Percentiles rank a stretch among this genome's conserved stretches.
phyloP scores from a whole-genome alignment of 1,140 invertebrate species.

The Tribolium castaneum region DNA sequence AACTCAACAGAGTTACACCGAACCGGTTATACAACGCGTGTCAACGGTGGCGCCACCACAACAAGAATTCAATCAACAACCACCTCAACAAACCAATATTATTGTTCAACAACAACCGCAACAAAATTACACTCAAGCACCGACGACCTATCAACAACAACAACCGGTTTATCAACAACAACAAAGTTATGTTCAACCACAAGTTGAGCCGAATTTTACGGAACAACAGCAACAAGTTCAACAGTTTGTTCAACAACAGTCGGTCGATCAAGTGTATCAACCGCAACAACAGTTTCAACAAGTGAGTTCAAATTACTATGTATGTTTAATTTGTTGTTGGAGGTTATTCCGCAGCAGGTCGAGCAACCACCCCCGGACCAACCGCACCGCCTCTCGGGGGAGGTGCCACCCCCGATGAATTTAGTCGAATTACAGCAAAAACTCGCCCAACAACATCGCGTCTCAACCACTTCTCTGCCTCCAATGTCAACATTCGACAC shows the following conservation, averaged over 20 bases:
- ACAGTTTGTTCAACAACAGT: slow-evolving; percentile 45
- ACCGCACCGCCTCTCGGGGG: slow-evolving; percentile 45
- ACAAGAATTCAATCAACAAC: slow-evolving; percentile 19
- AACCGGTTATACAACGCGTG: slow-evolving; percentile 25
- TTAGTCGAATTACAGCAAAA: slow-evolving; percentile 57
- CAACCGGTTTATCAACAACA: slow-evolving; percentile 56
- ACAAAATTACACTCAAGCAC: slow-evolving; percentile 38
- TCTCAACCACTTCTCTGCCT: slow-evolving; percentile 60
- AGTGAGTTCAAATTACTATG: neutral
- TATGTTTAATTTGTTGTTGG: neutral
- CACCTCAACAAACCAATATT: neutral
- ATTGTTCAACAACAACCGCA: slow-evolving; percentile 40
- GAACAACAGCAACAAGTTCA: slow-evolving; percentile 46
- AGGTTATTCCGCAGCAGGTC: neutral
- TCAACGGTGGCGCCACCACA: slow-evolving; percentile 11
- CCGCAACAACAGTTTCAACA: slow-evolving; percentile 22
- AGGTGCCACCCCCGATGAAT: slow-evolving; percentile 53
- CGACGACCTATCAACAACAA: slow-evolving; percentile 62
- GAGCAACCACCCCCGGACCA: neutral
- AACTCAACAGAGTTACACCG: slow-evolving; percentile 11
- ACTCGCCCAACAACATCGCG: slow-evolving; percentile 55
- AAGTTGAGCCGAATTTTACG: neutral
- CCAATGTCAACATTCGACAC: slow-evolving; percentile 56
- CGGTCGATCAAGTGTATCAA: neutral
- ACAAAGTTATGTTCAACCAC: slow-evolving; percentile 23